Base-by-base conservation (phyloP, 2,797 vertebrate genomes). In the Picus viridis region DNA sequence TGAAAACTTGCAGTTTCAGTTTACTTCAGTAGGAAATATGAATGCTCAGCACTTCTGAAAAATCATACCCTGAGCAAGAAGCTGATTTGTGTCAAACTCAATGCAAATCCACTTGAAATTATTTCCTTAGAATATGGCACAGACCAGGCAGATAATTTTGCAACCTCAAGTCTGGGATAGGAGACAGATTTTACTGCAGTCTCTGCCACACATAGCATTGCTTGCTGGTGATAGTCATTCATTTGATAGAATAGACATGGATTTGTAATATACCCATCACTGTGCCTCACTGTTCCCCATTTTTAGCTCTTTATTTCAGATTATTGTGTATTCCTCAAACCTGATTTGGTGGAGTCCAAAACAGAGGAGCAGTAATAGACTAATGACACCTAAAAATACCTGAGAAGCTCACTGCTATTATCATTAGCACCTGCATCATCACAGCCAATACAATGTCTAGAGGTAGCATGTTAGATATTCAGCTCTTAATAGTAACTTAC, bases 1-100 rank as follows among this genome's bases (percentile, higher is more conserved):
- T 94, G 93, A 95, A 95, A 95, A 94, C 74, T 74, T 92, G 87
- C 61, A 79, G 64, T 94, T 95, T 94, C 62, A 82, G 61, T 92
- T 88, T 41, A 84, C 69, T 96, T 92, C 5, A 1, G 68, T 79
- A 93, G 71, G 77, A 95, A 96, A 95, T 92, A 92, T 88, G 92
- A 95, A 88, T 74, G 77, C 83, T 96, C 93, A 96, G 95, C 89
- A 88, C 58, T 91, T 95, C 82, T 17, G 62, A 79, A 92, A 91
- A 95, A 93, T 74, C 68, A 56, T 4, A 4, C 69, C 8, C 41
- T 72, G 69, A 76, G 59, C 72, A 76, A 91, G 45, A 71, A 76
- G 41, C 58, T 79, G 41, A 79, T 88, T 70, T 85, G 57, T 76
- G 47, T 70, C 64, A 58, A 89, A 86, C 79, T 88, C 12, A 5